A percentile compares a stretch with the other conserved stretches of the same genome.
These are phyloP conservation scores for Patella pellucida DNA, from an alignment of 2,888 invertebrate species.

Conservation along the genomic window DNA sequence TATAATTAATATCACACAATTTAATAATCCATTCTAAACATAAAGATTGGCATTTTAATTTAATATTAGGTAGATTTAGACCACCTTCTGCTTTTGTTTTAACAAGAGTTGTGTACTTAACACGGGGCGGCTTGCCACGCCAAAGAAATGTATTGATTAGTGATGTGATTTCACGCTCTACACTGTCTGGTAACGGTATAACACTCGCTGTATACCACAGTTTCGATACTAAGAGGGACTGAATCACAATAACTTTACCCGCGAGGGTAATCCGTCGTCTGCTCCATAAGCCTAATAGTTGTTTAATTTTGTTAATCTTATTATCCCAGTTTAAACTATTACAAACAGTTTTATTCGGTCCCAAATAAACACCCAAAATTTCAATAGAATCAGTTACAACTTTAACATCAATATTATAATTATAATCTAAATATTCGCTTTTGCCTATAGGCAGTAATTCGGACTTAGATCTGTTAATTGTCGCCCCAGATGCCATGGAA, in stretches of 20 bases:
- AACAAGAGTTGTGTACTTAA: neutral
- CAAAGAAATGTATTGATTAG: neutral
- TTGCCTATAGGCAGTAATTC: neutral
- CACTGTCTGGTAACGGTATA: neutral
- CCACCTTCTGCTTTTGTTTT: neutral
- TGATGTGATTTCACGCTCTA: neutral
- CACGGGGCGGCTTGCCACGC: neutral
- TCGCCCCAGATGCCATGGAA: too few relatives aligned
- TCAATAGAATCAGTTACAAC: neutral
- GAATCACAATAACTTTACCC: neutral
- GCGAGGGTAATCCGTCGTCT: neutral
- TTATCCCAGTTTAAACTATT: neutral
- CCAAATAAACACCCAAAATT: neutral
- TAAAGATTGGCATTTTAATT: too few relatives aligned
- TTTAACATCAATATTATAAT: neutral
- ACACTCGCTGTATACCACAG: constrained; percentile 8
- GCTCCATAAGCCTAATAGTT: constrained; percentile 13
- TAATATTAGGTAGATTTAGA: too few relatives aligned
- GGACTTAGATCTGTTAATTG: neutral
- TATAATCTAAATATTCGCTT: neutral
- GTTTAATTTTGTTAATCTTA: neutral
- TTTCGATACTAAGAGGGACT: neutral
- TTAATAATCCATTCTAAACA: too few relatives aligned
- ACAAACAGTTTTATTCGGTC: neutral
- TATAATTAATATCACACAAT: too few relatives aligned